Evolutionary conservation across 2,797 vertebrate species (phyloP).

Genomic region (Siniperca undulata): DNA sequence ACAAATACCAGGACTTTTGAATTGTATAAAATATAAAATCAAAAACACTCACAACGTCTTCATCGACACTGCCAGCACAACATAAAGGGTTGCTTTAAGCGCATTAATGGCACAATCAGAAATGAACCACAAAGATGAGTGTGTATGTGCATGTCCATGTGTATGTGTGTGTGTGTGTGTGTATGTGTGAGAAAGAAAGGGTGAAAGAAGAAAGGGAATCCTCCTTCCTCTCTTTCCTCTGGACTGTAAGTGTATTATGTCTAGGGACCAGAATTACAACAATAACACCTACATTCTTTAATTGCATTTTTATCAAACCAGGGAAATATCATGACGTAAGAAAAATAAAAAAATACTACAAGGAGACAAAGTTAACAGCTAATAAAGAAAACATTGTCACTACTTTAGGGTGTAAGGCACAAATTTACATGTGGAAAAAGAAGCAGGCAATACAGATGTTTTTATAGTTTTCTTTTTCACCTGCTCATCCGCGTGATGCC

Average conservation of each 20-base stretch:
- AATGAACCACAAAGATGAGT: conserved; percentile 83
- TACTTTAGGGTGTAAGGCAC: conserved; percentile 99
- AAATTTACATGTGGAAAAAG: conserved; percentile 99
- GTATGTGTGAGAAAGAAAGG: conserved; percentile 33
- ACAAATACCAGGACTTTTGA: conserved; percentile 79
- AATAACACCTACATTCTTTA: conserved; percentile 89
- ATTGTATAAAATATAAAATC: conserved; percentile 79
- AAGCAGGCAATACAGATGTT: conserved; percentile 88
- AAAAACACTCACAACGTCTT: conserved; percentile 83
- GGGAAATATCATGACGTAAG: conserved; percentile 83
- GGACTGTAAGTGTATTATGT: conserved; percentile 74
- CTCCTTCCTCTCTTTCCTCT: conserved; percentile 43
- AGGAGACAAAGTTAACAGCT: conserved; percentile 89
- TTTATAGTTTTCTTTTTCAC: conserved; percentile 56
- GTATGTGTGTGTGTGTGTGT: conserved; percentile 46
- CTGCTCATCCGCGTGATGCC: conserved; percentile 59
- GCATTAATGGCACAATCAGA: conserved; percentile 91
- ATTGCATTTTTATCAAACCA: conserved; percentile 88
- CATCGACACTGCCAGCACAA: conserved; percentile 83
- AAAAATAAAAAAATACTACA: conserved; percentile 82
- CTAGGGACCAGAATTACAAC: conserved; percentile 84
- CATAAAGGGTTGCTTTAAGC: conserved; percentile 81
- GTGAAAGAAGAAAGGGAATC: conserved; percentile 39
- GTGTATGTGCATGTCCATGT: conserved; percentile 46
- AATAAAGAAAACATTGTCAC: conserved; percentile 92